Percentiles rank a stretch among this genome's conserved stretches.
Evolutionary conservation across 37 sponge, comb jelly and placozoan genomes (phyloP).

Genomic region (Haliclona indistincta): DNA sequence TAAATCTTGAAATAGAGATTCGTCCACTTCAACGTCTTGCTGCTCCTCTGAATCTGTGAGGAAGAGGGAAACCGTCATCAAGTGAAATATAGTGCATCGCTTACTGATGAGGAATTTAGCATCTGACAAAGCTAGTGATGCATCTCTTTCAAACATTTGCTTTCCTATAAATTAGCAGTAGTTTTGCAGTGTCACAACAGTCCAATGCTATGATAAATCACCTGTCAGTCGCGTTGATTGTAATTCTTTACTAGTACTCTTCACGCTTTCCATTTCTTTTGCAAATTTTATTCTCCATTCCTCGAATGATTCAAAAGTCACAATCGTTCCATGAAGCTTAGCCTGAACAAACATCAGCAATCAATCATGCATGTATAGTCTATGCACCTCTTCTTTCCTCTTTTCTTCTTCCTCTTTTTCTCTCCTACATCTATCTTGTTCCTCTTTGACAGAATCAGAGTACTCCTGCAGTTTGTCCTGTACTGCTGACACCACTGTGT

Average conservation of each 20-base stretch:
- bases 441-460: slow-evolving; percentile 20
- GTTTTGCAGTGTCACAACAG: not conserved
- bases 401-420: slow-evolving; percentile 53
- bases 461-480: slow-evolving; percentile 57
- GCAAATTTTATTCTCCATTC: slow-evolving; percentile 75
- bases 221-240: not conserved
- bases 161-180: slow-evolving; percentile 40
- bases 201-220: not conserved
- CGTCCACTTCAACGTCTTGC: slow-evolving; percentile 63
- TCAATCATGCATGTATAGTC: not conserved
- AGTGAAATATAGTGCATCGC: not conserved
- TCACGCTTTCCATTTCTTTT: slow-evolving; percentile 42
- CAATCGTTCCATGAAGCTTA: slow-evolving; percentile 65
- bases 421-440: slow-evolving; percentile 20
- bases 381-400: slow-evolving; percentile 50
- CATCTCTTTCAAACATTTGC: slow-evolving; percentile 86
- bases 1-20: slow-evolving; percentile 73
- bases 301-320: slow-evolving; percentile 75
- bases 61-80: not conserved
- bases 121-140: slow-evolving; percentile 80
- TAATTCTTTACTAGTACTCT: not conserved
- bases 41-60: not conserved
- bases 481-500: slow-evolving; percentile 53
- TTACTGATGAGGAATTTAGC: slow-evolving; percentile 50
- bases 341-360: slow-evolving; percentile 11